phyloP scores from a whole-genome alignment of 2,797 vertebrate genomes.

The Falco concolor region DNA sequence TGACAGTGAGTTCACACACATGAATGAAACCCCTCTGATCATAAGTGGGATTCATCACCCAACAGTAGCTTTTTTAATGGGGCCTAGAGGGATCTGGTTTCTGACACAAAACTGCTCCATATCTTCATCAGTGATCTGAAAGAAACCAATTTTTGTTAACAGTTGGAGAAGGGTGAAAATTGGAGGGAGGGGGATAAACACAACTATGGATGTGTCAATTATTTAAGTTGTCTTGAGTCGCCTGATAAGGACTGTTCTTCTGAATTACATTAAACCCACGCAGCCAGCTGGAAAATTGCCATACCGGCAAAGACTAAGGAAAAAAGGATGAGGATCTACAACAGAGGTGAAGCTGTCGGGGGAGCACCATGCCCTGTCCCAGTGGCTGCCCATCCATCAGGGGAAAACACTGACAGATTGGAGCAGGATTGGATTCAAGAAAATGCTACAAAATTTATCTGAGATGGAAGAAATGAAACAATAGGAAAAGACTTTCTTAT shows the following conservation, averaged over 20 bases:
- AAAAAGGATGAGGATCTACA: not conserved
- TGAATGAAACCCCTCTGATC: conserved; percentile 12
- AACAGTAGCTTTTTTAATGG: not conserved
- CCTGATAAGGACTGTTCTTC: not conserved
- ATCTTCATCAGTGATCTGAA: not conserved
- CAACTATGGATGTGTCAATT: not conserved
- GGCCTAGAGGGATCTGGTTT: not conserved
- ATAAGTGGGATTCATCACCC: not conserved
- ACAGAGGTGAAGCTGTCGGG: not conserved
- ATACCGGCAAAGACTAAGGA: not conserved
- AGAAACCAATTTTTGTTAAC: not conserved
- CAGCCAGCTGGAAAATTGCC: not conserved
- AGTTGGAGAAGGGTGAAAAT: not conserved
- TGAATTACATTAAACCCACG: not conserved
- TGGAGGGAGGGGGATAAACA: not conserved
- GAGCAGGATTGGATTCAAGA: not conserved
- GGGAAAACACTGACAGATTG: not conserved
- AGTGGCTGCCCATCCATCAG: rapidly evolving
- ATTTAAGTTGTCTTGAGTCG: not conserved
- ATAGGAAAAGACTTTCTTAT: not conserved
- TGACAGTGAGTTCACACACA: not conserved
- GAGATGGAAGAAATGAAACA: not conserved
- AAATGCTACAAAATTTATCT: not conserved
- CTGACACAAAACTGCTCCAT: not conserved
- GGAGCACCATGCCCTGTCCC: not conserved